These are phyloP conservation scores for Oreochromis aureus DNA, from an alignment of 2,113 vertebrate species.

Conservation along the genomic window DNA sequence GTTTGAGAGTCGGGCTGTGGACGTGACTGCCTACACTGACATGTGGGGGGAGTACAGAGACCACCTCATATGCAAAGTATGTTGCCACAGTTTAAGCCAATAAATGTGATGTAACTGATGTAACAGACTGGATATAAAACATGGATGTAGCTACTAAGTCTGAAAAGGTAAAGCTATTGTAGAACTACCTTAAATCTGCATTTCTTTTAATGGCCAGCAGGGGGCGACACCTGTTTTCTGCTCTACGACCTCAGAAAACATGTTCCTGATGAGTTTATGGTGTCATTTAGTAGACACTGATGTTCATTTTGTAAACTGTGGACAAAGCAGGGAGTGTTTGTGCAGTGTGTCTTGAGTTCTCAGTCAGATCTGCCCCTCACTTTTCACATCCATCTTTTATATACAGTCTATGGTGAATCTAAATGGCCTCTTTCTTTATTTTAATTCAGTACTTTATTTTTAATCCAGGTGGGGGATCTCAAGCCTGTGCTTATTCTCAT, in stretches of 20 bases:
- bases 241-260: not conserved
- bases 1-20: slow-evolving; percentile 75
- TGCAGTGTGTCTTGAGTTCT: not conserved
- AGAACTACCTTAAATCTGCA: not conserved
- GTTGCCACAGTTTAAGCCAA: not conserved
- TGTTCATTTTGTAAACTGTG: not conserved
- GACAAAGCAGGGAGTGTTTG: not conserved
- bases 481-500: slow-evolving; percentile 72
- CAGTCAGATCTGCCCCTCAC: not conserved
- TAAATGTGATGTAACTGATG: not conserved
- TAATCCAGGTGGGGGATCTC: slow-evolving; percentile 79
- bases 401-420: not conserved
- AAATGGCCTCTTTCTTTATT: not conserved
- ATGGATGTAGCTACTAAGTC: not conserved
- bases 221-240: not conserved
- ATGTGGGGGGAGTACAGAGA: slow-evolving; percentile 96
- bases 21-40: slow-evolving; percentile 81
- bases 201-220: not conserved
- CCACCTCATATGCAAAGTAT: slow-evolving; percentile 81
- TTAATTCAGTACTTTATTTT: not conserved
- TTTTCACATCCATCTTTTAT: not conserved
- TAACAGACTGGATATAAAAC: not conserved
- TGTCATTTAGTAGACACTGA: not conserved
- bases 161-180: not conserved
- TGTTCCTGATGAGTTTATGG: not conserved